These are phyloP conservation scores for Phalacrocorax brasilianus DNA, from an alignment of 2,113 vertebrate species.

Conservation along the genomic window DNA sequence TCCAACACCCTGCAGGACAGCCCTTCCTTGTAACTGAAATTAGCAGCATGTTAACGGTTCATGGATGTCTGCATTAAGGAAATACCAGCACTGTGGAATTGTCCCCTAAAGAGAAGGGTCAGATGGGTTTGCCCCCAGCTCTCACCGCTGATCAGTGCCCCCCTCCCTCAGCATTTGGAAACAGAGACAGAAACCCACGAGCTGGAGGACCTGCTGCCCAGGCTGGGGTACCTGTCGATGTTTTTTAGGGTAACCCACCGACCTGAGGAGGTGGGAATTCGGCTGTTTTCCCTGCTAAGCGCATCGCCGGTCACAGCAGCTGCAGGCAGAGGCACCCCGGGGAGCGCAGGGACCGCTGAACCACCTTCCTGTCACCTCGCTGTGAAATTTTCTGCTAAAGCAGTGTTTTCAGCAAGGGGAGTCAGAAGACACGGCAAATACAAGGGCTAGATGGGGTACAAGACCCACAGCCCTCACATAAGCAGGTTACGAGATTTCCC, in stretches of 20 bases:
- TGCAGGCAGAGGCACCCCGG: not conserved
- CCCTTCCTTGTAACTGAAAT: not conserved
- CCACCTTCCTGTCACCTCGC: accelerated
- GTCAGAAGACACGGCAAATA: not conserved
- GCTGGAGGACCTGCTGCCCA: not conserved
- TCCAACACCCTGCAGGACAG: not conserved
- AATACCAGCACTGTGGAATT: not conserved
- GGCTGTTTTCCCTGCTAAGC: not conserved
- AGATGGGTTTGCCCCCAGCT: not conserved
- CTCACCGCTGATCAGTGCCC: not conserved
- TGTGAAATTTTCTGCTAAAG: not conserved
- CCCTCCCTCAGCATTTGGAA: not conserved
- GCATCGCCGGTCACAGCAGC: accelerated
- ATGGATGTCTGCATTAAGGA: not conserved
- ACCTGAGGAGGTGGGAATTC: not conserved
- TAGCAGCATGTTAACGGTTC: not conserved
- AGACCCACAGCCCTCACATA: not conserved
- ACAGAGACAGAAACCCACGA: not conserved
- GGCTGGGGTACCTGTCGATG: not conserved
- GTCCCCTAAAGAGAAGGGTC: too few relatives aligned
- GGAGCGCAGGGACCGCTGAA: not conserved
- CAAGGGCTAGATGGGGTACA: not conserved
- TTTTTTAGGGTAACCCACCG: not conserved
- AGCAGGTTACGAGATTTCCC: not conserved
- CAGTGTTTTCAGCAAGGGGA: not conserved